Evolutionary conservation across 2,113 vertebrate species (phyloP).

Genomic region (Danio rerio): GRCz12tu NC_133192.1:57891001-57891500

Average conservation of each 20-base stretch:
- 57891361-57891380: slow-evolving; percentile 49
- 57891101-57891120: slow-evolving; percentile 41
- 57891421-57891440: slow-evolving; percentile 77
- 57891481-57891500: slow-evolving; percentile 70
- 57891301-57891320: slow-evolving; percentile 55
- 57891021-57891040: slow-evolving; percentile 7
- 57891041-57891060: not conserved
- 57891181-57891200: not conserved
- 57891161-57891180: not conserved
- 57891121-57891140: not conserved
- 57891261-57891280: not conserved
- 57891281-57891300: slow-evolving; percentile 26
- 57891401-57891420: slow-evolving; percentile 49
- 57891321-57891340: slow-evolving; percentile 28
- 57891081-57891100: slow-evolving; percentile 3
- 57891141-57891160: not conserved
- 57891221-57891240: not conserved
- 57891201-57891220: not conserved
- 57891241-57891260: not conserved
- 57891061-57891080: slow-evolving; percentile 4
- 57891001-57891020: not conserved
- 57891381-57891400: not conserved
- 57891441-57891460: slow-evolving; percentile 73
- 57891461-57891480: slow-evolving; percentile 83
- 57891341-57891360: slow-evolving; percentile 48